Evolutionary conservation across 2,888 invertebrate genomes (phyloP).

Genomic region (Lasioglossum pauxillum): DNA sequence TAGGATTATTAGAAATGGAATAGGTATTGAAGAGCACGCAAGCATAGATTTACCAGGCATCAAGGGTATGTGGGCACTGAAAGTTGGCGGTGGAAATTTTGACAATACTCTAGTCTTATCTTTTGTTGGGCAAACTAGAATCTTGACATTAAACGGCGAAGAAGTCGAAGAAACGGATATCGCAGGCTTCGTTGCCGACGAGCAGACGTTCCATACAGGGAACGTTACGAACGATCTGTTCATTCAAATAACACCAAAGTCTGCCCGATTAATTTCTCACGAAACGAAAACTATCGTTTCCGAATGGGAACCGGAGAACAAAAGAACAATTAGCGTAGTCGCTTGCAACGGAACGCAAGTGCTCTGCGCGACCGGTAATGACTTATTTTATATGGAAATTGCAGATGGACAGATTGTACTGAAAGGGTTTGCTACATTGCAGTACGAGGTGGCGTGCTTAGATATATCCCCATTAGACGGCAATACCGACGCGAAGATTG

Average conservation of each 20-base stretch:
- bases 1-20: constrained; percentile 98
- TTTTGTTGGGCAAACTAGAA: constrained; percentile 98
- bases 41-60: constrained; percentile 98
- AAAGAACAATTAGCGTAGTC: constrained; percentile 94
- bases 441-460: constrained; percentile 98
- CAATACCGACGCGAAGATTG: constrained; percentile 88
- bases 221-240: constrained; percentile 95
- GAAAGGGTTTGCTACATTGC: constrained; percentile 90
- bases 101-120: constrained; percentile 97
- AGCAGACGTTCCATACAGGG: constrained; percentile 97
- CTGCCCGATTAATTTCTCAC: constrained; percentile 90
- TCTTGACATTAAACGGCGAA: constrained; percentile 95
- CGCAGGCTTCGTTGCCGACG: constrained; percentile 94
- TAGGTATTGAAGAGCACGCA: constrained; percentile 99
- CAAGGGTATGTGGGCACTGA: constrained; percentile 99
- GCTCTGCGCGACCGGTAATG: constrained; percentile 94
- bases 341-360: constrained; percentile 92
- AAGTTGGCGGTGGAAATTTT: constrained; percentile 87
- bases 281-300: constrained; percentile 88
- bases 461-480: constrained; percentile 94
- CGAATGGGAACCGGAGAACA: constrained; percentile 90
- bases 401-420: constrained; percentile 87
- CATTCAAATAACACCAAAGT: constrained; percentile 90
- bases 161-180: constrained; percentile 99
- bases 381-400: constrained; percentile 93